phyloP scores from a whole-genome alignment of 2,113 vertebrate genomes.

The Nanorana parkeri region DNA sequence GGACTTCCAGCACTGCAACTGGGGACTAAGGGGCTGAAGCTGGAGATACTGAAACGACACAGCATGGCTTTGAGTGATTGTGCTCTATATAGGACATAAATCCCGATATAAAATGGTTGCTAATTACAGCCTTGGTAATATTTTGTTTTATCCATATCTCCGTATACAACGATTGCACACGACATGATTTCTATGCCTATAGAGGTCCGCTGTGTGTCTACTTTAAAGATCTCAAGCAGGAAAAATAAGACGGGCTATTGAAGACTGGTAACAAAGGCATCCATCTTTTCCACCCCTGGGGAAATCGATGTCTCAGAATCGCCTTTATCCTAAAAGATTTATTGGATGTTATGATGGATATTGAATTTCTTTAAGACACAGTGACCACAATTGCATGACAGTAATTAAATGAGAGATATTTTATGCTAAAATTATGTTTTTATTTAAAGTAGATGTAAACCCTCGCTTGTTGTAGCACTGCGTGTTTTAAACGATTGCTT shows the following conservation, averaged over 20 bases:
- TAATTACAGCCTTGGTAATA: too few species aligned
- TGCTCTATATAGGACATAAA: too few species aligned
- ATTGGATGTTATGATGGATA: conserved; percentile 40
- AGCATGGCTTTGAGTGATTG: too few species aligned
- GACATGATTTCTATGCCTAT: neutral
- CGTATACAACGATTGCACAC: neutral
- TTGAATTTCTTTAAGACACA: conserved; percentile 7
- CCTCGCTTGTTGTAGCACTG: too few species aligned
- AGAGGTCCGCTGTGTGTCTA: neutral
- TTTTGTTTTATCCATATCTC: too few species aligned
- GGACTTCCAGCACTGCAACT: too few species aligned
- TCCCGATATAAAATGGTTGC: too few species aligned
- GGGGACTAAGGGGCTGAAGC: too few species aligned
- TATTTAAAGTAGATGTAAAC: neutral
- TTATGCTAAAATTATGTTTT: neutral
- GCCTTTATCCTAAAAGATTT: conserved; percentile 25
- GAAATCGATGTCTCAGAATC: conserved; percentile 10
- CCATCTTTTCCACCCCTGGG: conserved; percentile 13
- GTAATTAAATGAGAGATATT: conserved; percentile 20
- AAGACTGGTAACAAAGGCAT: conserved; percentile 4
- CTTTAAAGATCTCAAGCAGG: neutral
- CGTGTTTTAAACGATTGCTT: too few species aligned
- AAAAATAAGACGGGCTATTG: conserved; percentile 5
- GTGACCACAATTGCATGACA: conserved; percentile 1
- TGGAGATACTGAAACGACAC: too few species aligned